Percentiles rank a stretch among this genome's conserved stretches.
Conservation (phyloP, 2,888 invertebrate genomes). For the Adelphocoris suturalis region DNA sequence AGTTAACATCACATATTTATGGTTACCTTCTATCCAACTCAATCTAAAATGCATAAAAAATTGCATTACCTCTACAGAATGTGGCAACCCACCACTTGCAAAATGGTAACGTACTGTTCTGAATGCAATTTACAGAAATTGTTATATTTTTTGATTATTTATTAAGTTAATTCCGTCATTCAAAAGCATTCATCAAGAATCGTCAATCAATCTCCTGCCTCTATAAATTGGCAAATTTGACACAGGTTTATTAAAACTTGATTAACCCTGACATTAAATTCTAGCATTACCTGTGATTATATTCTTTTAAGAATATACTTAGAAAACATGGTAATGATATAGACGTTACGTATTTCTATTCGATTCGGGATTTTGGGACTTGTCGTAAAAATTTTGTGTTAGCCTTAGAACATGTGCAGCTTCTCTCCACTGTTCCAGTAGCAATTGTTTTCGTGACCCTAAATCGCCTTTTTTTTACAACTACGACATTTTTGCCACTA, state of each 20-base stretch:
- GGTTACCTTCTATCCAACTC: neutral
- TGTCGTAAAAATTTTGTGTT: neutral
- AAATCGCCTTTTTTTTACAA: neutral
- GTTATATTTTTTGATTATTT: constrained; percentile 14
- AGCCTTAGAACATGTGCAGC: constrained; percentile 43
- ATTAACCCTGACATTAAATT: constrained; percentile 47
- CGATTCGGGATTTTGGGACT: neutral
- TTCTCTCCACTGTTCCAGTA: constrained; percentile 16
- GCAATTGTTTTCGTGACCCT: neutral
- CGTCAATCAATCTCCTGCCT: no score
- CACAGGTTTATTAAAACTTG: neutral
- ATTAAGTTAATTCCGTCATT: neutral
- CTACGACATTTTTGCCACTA: neutral
- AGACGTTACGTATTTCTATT: constrained; percentile 59
- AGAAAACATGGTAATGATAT: constrained; percentile 71
- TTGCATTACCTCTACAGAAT: neutral
- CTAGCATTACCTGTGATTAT: constrained; percentile 71
- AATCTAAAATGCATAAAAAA: neutral
- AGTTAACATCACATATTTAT: neutral
- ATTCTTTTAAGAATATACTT: constrained; percentile 62
- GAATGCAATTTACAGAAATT: neutral
- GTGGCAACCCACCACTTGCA: no score
- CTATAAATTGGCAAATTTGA: neutral
- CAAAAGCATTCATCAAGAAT: neutral
- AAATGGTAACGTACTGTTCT: neutral